phyloP scores from a whole-genome alignment of 2,888 invertebrate genomes.

The Cosmia trapezina region DNA sequence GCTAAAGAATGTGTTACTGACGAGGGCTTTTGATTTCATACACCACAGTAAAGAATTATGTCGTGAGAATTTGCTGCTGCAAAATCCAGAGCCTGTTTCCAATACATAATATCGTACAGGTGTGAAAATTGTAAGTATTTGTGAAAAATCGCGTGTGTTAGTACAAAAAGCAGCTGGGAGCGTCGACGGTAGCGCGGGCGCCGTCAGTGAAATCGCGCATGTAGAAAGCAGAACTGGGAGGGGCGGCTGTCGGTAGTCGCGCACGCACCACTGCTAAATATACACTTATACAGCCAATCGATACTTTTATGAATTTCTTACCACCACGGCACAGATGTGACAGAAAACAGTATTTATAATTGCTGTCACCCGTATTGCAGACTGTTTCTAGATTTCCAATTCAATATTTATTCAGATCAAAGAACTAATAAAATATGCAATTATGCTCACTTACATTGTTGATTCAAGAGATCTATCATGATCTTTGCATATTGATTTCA shows the following conservation, averaged over 20 bases:
- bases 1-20: conserved; percentile 48
- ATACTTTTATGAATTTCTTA: conserved; percentile 60
- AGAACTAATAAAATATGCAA: conserved; percentile 44
- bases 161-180: conserved; percentile 74
- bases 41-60: conserved; percentile 3
- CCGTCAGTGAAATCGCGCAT: conserved; percentile 88
- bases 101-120: conserved; percentile 67
- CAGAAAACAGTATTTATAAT: conserved; percentile 30
- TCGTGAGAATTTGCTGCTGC: conserved; percentile 14
- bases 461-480: background rate
- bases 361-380: conserved; percentile 4
- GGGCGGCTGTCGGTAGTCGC: conserved; percentile 73
- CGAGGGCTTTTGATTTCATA: conserved; percentile 22
- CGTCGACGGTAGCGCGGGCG: conserved; percentile 67
- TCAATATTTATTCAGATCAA: conserved; percentile 31
- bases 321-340: conserved; percentile 18
- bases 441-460: conserved; percentile 24
- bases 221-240: conserved; percentile 90
- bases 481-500: conserved; percentile 41
- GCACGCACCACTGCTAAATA: conserved; percentile 76
- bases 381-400: conserved; percentile 43
- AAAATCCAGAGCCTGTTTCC: conserved; percentile 23
- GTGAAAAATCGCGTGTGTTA: conserved; percentile 84
- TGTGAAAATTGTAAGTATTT: conserved; percentile 78
- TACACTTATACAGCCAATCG: conserved; percentile 68